These are phyloP conservation scores for Synanthedon vespiformis DNA, from an alignment of 2,888 invertebrate species.

Conservation along the genomic window DNA sequence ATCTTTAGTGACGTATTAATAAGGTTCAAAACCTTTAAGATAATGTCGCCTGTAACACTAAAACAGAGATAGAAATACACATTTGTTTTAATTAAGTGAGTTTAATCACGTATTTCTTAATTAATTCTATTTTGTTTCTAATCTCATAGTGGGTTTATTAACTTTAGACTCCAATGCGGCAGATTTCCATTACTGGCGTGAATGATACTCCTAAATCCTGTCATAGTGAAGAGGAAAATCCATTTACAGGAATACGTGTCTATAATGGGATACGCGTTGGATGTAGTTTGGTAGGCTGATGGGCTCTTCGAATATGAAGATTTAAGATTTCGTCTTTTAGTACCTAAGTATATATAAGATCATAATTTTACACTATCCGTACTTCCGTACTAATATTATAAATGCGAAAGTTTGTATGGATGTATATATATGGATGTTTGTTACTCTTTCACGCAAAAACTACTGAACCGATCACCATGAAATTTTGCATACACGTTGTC, in stretches of 20 bases:
- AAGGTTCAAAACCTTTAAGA: neutral
- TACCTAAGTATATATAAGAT: too few relatives aligned
- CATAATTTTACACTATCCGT: too few relatives aligned
- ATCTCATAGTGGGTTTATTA: slow-evolving; percentile 7
- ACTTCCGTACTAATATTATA: too few relatives aligned
- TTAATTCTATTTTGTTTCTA: slow-evolving; percentile 7
- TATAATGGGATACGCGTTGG: slow-evolving; percentile 10
- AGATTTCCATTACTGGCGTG: slow-evolving; percentile 4
- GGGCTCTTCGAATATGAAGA: neutral
- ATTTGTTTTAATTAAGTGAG: neutral
- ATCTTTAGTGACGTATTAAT: neutral
- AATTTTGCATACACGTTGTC: too few relatives aligned
- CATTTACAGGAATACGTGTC: neutral
- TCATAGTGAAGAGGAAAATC: neutral
- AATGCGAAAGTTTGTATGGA: too few relatives aligned
- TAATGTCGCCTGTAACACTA: too few relatives aligned
- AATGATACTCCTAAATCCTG: slow-evolving; percentile 5
- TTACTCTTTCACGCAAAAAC: too few relatives aligned
- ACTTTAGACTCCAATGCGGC: slow-evolving; percentile 5
- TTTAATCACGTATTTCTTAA: neutral
- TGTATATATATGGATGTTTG: too few relatives aligned
- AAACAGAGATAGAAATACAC: too few relatives aligned
- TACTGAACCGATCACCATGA: too few relatives aligned
- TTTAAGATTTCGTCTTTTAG: too few relatives aligned
- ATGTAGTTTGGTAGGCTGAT: slow-evolving; percentile 4